Evolutionary conservation across 64 coral and sea anemone species (phyloP), one percentile per base, ranked within the genome.

Genomic region (Hydrozoanthus tunicans): DNA sequence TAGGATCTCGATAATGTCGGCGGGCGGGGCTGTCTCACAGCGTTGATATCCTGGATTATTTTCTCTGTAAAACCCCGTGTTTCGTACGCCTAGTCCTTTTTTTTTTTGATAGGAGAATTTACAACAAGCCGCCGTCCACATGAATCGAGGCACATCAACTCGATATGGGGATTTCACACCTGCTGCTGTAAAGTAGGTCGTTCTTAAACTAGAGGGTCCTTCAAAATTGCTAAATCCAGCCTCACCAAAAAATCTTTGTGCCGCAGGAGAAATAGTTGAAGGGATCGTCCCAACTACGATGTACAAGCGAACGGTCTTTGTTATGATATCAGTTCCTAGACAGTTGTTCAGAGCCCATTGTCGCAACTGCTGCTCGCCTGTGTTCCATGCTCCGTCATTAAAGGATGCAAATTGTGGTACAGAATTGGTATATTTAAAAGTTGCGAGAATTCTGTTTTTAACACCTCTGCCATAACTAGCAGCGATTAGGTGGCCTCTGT

Each of bases 71-170:
- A 43, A 43, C 32, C 61, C 61, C 61, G 61, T 63, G 61, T 63
- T 63, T 63, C 61, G 61, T 63, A 63, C 61, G 61, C 61, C 61
- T 63, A 63, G 61, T 43, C 32, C 32, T 43, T 43, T 43, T 43
- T 43, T 43, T 43, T 43, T 43, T 43, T 43, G 0, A 43, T 43
- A 1, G 32, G 32, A 43, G 32, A 43, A 79, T n/a, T 2, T 79
- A 10, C 77, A 79, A 24, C 56, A 79, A n/a, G 77, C 77, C n/a
- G 56, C 77, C 1, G 77, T 79, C 56, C 77, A 79, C 17, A 59
- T 79, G 54, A 79, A 79, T 6, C 54, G n/a, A 2, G 77, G 77
- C n/a, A 79, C 77, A 51, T 79, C 57, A 23, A 79, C 53, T 8
- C 77, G 77, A 56, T 79, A 79, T 4, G 15, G 59, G 14, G 32